Conservation (phyloP, 2,113 vertebrate genomes). For the Callithrix jacchus region DNA sequence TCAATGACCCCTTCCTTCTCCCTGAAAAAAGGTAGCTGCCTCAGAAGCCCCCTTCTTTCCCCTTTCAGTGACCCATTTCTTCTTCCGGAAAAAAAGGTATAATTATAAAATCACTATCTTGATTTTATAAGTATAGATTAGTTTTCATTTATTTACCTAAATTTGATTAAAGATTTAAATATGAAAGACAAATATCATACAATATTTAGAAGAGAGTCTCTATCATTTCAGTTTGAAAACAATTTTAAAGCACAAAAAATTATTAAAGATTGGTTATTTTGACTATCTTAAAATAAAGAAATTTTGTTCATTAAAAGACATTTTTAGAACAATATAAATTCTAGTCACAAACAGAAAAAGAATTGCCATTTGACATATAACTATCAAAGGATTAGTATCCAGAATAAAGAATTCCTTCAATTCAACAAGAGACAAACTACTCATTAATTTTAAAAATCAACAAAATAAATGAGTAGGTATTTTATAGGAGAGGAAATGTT, state of each 20-base stretch:
- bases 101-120: background rate
- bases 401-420: background rate
- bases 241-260: background rate
- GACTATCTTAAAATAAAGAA: background rate
- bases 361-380: background rate
- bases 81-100: background rate
- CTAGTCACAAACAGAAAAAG: background rate
- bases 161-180: background rate
- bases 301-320: background rate
- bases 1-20: background rate
- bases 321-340: background rate
- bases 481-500: background rate
- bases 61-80: background rate
- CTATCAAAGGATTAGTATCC: background rate
- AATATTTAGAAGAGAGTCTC: conserved; percentile 8
- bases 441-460: background rate
- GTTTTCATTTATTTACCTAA: background rate
- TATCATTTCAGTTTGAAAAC: background rate
- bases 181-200: background rate
- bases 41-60: background rate
- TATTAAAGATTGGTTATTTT: background rate
- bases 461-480: background rate
- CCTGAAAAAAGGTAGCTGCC: background rate
- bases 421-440: background rate
- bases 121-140: background rate